Evolutionary conservation across 2,888 invertebrate species (phyloP).

Genomic region (Dicyrtoma fusca): DNA sequence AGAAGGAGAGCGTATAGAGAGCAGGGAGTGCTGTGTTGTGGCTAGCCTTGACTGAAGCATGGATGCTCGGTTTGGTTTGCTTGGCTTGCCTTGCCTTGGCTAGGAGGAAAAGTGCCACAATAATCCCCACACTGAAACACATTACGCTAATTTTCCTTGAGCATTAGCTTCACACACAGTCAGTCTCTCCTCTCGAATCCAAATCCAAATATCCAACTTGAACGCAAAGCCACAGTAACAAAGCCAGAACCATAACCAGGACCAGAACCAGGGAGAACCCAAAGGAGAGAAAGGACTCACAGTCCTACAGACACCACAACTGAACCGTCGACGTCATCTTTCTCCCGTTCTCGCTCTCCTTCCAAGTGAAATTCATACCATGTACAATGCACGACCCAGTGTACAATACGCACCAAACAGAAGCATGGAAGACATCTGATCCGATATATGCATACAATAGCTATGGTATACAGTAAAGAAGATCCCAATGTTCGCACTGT

Average conservation of each 20-base stretch:
- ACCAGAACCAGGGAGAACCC: not conserved
- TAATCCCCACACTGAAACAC: slow-evolving; percentile 38
- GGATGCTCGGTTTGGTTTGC: not conserved
- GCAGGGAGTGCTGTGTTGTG: too few species aligned
- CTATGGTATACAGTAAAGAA: too few species aligned
- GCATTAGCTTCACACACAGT: slow-evolving; percentile 8
- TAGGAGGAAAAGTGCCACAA: slow-evolving; percentile 30
- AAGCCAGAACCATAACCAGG: slow-evolving; percentile 24
- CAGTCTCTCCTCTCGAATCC: too few species aligned
- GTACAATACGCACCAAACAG: too few species aligned
- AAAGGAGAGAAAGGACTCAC: not conserved
- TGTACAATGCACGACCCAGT: too few species aligned
- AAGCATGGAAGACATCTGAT: too few species aligned
- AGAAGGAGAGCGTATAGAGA: too few species aligned
- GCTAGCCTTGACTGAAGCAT: slow-evolving; percentile 29
- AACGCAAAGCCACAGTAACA: slow-evolving; percentile 39
- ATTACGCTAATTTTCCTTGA: slow-evolving; percentile 38
- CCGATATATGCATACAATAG: too few species aligned
- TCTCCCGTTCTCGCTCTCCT: not conserved
- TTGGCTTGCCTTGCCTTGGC: not conserved
- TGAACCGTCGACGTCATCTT: too few species aligned
- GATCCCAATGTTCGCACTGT: too few species aligned
- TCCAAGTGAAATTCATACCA: slow-evolving; percentile 15
- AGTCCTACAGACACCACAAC: too few species aligned
- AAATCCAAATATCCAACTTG: too few species aligned